Evolutionary conservation across 2,888 invertebrate species (phyloP).

Genomic region (Nycteola revayana): DNA sequence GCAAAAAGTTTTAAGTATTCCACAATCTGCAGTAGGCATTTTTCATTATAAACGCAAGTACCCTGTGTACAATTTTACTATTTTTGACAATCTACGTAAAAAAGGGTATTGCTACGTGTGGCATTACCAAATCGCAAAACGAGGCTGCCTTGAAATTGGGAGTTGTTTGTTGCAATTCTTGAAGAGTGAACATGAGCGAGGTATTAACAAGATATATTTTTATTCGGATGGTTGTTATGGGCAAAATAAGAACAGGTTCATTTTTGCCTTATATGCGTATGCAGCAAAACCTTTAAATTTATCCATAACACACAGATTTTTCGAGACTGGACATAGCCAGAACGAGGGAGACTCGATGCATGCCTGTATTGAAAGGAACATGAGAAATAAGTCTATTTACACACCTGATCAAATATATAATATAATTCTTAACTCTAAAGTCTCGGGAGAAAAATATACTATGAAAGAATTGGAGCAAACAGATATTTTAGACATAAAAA

Average conservation of each 20-base stretch:
- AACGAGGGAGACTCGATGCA: slow-evolving; percentile 19
- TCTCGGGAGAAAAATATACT: slow-evolving; percentile 1
- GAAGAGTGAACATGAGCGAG: slow-evolving; percentile 3
- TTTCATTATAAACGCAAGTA: slow-evolving; percentile 31
- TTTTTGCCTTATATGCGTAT: slow-evolving; percentile 7
- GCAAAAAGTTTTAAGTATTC: slow-evolving; percentile 29
- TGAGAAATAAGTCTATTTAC: slow-evolving; percentile 12
- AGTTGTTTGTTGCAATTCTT: slow-evolving; percentile 12
- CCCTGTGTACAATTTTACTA: slow-evolving; percentile 28
- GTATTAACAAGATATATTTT: slow-evolving; percentile 5
- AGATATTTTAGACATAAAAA: slow-evolving; percentile 8
- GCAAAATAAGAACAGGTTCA: slow-evolving; percentile 11
- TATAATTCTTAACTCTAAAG: slow-evolving; percentile 9
- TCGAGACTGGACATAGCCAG: slow-evolving; percentile 15
- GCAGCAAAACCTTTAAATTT: slow-evolving; percentile 5
- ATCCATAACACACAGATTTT: slow-evolving; percentile 14
- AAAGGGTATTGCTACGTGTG: slow-evolving; percentile 19
- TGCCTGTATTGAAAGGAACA: slow-evolving; percentile 11
- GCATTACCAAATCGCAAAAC: slow-evolving; percentile 16
- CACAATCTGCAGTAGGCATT: slow-evolving; percentile 28
- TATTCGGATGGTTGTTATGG: slow-evolving; percentile 15
- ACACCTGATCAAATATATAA: slow-evolving; percentile 14
- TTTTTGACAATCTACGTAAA: slow-evolving; percentile 16
- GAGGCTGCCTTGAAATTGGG: slow-evolving; percentile 20
- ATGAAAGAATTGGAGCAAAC: slow-evolving; percentile 4